Conservation (phyloP, 2,797 vertebrate genomes). For the Crocidura indochinensis region DNA sequence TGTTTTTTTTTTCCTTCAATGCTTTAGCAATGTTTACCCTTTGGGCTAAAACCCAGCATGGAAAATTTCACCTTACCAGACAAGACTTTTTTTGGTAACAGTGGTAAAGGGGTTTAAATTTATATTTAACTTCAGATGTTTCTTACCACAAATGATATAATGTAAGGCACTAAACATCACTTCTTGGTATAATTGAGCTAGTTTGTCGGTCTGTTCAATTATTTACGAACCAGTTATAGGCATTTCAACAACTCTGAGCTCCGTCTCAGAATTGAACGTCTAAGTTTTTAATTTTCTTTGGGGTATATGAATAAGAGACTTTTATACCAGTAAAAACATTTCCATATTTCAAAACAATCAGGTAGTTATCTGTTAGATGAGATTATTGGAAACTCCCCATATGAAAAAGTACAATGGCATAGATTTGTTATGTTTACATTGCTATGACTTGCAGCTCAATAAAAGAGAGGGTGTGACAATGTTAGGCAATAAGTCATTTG, state of each 20-base stretch:
- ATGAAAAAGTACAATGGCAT: not conserved
- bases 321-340: conserved; percentile 57
- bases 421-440: not conserved
- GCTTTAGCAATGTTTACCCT: conserved; percentile 26
- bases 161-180: conserved; percentile 60
- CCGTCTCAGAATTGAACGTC: conserved; percentile 48
- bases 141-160: conserved; percentile 72
- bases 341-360: conserved; percentile 64
- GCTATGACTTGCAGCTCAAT: not conserved
- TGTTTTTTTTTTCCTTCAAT: conserved; percentile 69
- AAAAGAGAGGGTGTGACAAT: not conserved
- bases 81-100: conserved; percentile 51
- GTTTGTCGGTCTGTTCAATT: conserved; percentile 71
- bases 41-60: conserved; percentile 67
- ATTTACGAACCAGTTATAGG: conserved; percentile 79
- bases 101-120: conserved; percentile 69
- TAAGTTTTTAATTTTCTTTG: conserved; percentile 2
- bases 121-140: conserved; percentile 78
- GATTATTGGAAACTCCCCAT: conserved; percentile 8
- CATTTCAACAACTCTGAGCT: conserved; percentile 70
- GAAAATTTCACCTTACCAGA: conserved; percentile 83
- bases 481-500: not conserved
- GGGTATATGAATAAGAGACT: conserved; percentile 63
- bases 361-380: conserved; percentile 17
- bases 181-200: conserved; percentile 78